A percentile compares a stretch with the other conserved stretches of the same genome.
These are phyloP conservation scores for Hycleus phaleratus DNA, from an alignment of 1,140 invertebrate species.

Conservation along the genomic window DNA sequence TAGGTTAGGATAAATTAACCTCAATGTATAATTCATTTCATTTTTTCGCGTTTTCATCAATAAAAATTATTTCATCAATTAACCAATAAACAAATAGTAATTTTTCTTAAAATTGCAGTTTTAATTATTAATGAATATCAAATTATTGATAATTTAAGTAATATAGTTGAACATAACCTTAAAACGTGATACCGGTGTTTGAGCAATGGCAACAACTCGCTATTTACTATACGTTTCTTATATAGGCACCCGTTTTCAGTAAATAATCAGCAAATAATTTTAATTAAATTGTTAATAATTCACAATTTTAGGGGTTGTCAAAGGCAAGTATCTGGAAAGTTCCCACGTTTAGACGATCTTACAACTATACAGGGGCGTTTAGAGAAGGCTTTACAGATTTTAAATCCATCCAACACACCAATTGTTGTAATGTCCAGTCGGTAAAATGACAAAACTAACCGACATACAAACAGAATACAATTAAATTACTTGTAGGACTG, in stretches of 20 bases:
- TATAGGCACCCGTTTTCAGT: slow-evolving; percentile 55
- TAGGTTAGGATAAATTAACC: slow-evolving; percentile 1
- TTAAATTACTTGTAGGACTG: slow-evolving; percentile 50
- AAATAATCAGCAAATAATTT: slow-evolving; percentile 16
- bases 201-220: slow-evolving; percentile 1
- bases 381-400: slow-evolving; percentile 48
- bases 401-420: slow-evolving; percentile 46
- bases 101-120: too few species aligned
- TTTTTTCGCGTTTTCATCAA: too few species aligned
- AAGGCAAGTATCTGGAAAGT: slow-evolving; percentile 40
- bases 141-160: background rate
- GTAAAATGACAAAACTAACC: slow-evolving; percentile 35
- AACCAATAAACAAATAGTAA: too few species aligned
- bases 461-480: too few species aligned
- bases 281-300: slow-evolving; percentile 1
- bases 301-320: slow-evolving; percentile 46
- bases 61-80: too few species aligned
- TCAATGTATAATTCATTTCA: background rate
- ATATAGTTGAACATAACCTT: too few species aligned
- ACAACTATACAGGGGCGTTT: slow-evolving; percentile 57
- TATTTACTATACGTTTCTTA: slow-evolving; percentile 54
- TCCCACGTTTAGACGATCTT: slow-evolving; percentile 39
- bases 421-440: slow-evolving; percentile 53
- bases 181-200: too few species aligned
- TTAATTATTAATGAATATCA: too few species aligned